Evolutionary conservation across 2,113 vertebrate species (phyloP).

Genomic region (Aptenodytes patagonicus): DNA sequence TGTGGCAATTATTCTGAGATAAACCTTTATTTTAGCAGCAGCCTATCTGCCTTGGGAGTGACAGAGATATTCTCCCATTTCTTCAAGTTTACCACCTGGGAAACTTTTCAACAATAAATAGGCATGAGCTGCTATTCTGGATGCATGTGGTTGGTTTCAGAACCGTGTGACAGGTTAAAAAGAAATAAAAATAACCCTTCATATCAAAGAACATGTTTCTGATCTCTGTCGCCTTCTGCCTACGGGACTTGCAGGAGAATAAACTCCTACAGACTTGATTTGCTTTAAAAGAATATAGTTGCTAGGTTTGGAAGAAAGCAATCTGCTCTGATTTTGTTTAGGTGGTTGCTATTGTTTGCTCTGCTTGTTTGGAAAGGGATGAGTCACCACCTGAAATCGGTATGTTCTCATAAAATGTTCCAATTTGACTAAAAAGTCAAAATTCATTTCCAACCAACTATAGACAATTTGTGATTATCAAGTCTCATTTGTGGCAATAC

Average conservation of each 20-base stretch:
- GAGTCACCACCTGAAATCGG: neutral
- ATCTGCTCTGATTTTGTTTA: neutral
- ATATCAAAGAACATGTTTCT: neutral
- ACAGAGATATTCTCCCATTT: neutral
- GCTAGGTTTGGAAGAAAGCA: neutral
- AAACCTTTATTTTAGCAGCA: neutral
- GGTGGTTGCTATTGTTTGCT: constrained; percentile 26
- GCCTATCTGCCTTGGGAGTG: neutral
- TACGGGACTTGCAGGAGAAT: neutral
- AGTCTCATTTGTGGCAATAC: neutral
- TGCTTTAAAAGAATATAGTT: neutral
- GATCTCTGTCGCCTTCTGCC: neutral
- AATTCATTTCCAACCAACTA: neutral
- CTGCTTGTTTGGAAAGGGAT: neutral
- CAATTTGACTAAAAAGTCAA: neutral
- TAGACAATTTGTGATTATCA: neutral
- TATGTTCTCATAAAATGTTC: neutral
- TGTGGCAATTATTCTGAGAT: neutral
- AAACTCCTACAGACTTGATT: neutral
- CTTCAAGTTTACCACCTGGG: neutral
- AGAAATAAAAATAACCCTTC: neutral
- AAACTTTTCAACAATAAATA: neutral
- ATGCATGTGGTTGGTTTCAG: neutral
- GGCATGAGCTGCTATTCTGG: neutral
- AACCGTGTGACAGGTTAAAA: neutral